phyloP scores from a whole-genome alignment of 2,113 vertebrate genomes.

The Camarhynchus parvulus region DNA sequence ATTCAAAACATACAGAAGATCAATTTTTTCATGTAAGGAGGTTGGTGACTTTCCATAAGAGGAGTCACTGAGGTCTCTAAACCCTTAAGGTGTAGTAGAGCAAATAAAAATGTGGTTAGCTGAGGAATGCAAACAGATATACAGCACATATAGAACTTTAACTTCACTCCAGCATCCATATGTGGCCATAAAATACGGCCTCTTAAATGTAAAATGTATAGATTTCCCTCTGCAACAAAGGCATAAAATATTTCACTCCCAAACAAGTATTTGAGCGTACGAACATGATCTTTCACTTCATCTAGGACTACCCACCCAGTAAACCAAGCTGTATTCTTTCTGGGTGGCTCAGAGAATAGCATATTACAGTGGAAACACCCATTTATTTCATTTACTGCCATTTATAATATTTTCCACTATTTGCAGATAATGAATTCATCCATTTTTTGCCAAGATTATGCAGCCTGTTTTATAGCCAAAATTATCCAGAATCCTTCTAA shows the following conservation, averaged over 20 bases:
- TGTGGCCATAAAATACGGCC: slow-evolving; percentile 37
- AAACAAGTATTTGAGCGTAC: slow-evolving; percentile 45
- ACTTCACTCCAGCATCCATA: slow-evolving; percentile 26
- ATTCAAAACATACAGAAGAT: slow-evolving; percentile 60
- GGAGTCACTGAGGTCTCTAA: slow-evolving; percentile 50
- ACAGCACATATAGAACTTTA: not conserved
- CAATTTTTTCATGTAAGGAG: slow-evolving; percentile 33
- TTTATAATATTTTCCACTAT: slow-evolving; percentile 86
- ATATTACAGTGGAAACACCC: slow-evolving; percentile 81
- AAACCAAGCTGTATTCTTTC: slow-evolving; percentile 78
- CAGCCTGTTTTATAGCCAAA: slow-evolving; percentile 73
- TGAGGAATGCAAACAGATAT: slow-evolving; percentile 55
- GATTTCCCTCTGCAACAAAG: slow-evolving; percentile 64
- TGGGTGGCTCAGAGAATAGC: slow-evolving; percentile 80
- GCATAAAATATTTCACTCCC: slow-evolving; percentile 53
- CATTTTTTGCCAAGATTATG: slow-evolving; percentile 77
- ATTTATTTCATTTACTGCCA: slow-evolving; percentile 83
- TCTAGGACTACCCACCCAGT: slow-evolving; percentile 69
- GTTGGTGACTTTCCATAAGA: slow-evolving; percentile 6
- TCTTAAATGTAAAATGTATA: slow-evolving; percentile 30
- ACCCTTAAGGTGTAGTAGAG: slow-evolving; percentile 46
- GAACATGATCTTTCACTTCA: slow-evolving; percentile 70
- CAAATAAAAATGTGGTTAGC: slow-evolving; percentile 53
- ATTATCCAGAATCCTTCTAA: slow-evolving; percentile 75
- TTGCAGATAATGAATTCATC: slow-evolving; percentile 81